phyloP scores from a whole-genome alignment of 1,140 invertebrate species.

The Cydia amplana region DNA sequence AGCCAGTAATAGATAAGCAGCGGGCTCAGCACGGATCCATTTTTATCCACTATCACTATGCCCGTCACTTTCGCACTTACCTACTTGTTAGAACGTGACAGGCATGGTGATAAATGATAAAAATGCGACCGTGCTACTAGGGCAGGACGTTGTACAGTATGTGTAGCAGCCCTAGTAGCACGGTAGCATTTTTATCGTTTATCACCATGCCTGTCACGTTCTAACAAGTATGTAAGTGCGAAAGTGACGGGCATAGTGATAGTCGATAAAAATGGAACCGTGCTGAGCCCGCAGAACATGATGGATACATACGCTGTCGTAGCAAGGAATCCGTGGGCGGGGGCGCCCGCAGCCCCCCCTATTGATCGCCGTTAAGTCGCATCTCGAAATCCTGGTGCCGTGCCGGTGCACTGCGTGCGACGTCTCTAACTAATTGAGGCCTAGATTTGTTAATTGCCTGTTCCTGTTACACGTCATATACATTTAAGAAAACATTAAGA shows the following conservation, averaged over 20 bases:
- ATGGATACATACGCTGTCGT: constrained; percentile 14
- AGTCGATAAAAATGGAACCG: too few relatives aligned
- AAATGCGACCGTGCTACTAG: too few relatives aligned
- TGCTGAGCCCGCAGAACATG: neutral
- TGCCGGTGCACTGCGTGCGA: constrained; percentile 68
- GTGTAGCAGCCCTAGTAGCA: constrained; percentile 16
- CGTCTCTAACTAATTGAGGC: constrained; percentile 47
- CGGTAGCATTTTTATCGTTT: too few relatives aligned
- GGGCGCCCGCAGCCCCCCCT: constrained; percentile 42
- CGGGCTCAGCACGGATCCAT: too few relatives aligned
- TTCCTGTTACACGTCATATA: neutral
- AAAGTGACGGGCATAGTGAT: too few relatives aligned
- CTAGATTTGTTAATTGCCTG: constrained; percentile 27
- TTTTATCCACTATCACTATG: too few relatives aligned
- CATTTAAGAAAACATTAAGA: neutral
- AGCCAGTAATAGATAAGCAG: neutral
- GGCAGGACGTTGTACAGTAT: too few relatives aligned
- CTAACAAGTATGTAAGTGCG: too few relatives aligned
- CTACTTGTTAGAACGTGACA: too few relatives aligned
- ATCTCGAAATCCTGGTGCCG: constrained; percentile 39
- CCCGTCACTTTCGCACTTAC: too few relatives aligned
- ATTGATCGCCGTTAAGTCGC: constrained; percentile 55
- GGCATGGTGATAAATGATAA: too few relatives aligned
- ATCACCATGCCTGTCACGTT: too few relatives aligned
- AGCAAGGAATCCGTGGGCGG: constrained; percentile 37